Percentiles rank a stretch among this genome's conserved stretches.
These are phyloP conservation scores for Sepioteuthis lessoniana DNA, from an alignment of 2,888 invertebrate species.

Conservation along the genomic window DNA sequence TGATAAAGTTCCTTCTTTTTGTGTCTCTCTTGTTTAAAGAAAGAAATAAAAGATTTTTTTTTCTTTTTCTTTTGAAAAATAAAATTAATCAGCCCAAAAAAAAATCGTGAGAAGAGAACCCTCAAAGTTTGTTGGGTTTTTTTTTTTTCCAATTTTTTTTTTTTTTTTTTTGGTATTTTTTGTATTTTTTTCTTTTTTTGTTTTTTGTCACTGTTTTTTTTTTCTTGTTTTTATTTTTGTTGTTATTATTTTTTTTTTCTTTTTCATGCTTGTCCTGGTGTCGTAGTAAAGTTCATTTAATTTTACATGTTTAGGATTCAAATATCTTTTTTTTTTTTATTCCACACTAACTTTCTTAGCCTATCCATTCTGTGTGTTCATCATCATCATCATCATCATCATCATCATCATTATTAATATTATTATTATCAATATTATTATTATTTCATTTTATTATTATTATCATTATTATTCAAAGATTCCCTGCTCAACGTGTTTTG, in stretches of 20 bases:
- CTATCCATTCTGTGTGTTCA: neutral
- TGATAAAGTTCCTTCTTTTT: neutral
- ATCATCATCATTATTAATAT: neutral
- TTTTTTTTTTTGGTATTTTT: too few relatives aligned
- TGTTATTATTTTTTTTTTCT: too few relatives aligned
- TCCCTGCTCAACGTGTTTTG: neutral
- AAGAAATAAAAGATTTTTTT: neutral
- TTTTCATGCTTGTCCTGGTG: neutral
- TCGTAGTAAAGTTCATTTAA: neutral
- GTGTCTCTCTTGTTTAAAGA: neutral
- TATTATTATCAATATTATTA: neutral
- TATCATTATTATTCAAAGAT: neutral
- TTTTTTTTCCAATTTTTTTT: too few relatives aligned
- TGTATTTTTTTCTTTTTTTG: too few relatives aligned
- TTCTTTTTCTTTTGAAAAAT: neutral
- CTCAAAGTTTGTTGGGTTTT: too few relatives aligned
- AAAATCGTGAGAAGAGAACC: neutral
- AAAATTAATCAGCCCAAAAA: neutral
- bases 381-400: neutral
- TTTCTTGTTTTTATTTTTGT: too few relatives aligned
- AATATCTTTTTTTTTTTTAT: neutral
- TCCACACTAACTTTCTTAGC: neutral
- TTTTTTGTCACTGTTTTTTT: too few relatives aligned
- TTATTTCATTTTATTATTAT: too few relatives aligned
- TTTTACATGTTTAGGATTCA: neutral